phyloP scores from a whole-genome alignment of 2,888 invertebrate genomes.

The Melinaea marsaeus region DNA sequence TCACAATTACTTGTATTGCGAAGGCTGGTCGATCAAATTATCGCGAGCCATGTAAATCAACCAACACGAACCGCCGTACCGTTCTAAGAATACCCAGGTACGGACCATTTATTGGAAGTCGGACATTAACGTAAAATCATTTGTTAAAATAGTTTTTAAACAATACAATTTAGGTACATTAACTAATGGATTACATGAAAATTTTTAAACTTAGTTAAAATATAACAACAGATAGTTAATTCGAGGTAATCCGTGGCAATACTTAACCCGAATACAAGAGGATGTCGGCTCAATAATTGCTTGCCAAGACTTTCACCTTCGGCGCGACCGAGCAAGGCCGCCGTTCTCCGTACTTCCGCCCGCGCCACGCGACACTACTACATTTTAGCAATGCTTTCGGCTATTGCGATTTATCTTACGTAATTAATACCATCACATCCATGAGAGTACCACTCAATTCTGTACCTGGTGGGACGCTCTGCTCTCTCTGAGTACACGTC shows the following conservation, averaged over 20 bases:
- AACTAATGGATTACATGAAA: not conserved
- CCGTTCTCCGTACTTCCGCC: constrained; percentile 57
- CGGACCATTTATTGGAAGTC: not conserved
- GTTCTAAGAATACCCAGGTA: constrained; percentile 12
- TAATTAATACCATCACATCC: constrained; percentile 3
- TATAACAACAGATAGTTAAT: not conserved
- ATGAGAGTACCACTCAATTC: too few relatives aligned
- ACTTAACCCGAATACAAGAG: constrained; percentile 47
- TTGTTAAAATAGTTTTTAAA: not conserved
- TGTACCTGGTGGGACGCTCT: too few relatives aligned
- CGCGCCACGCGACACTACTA: constrained; percentile 40
- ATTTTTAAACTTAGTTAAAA: not conserved
- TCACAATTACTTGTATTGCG: constrained; percentile 26
- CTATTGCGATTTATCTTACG: constrained; percentile 35
- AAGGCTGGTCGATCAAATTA: constrained; percentile 16
- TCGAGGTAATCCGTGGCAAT: constrained; percentile 19
- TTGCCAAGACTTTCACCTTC: constrained; percentile 75
- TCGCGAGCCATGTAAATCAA: constrained; percentile 11
- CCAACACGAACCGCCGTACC: constrained; percentile 1
- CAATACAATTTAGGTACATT: not conserved
- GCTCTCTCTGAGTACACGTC: constrained; percentile 35
- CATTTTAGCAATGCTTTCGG: constrained; percentile 63
- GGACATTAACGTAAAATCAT: not conserved
- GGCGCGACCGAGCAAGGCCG: constrained; percentile 69
- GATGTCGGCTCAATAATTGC: constrained; percentile 72